Conservation (phyloP, 1,140 invertebrate species). For the Anastrepha ludens region DNA sequence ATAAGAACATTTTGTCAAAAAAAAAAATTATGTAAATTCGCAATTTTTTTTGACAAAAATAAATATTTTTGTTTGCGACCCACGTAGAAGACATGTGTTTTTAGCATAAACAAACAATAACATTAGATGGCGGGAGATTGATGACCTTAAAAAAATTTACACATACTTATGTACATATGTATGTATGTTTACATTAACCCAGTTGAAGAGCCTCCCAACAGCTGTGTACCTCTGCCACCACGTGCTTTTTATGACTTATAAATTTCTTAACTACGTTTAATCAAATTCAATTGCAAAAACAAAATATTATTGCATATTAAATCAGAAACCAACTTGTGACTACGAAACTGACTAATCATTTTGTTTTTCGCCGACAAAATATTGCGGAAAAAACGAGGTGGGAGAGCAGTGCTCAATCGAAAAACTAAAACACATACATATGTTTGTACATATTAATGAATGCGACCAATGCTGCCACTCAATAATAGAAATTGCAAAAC, state of each 20-base stretch:
- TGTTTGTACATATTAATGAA: background rate
- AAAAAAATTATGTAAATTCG: background rate
- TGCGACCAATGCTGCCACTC: background rate
- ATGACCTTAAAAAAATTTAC: background rate
- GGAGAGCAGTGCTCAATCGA: too few species aligned
- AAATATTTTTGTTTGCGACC: background rate
- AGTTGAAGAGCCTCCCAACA: background rate
- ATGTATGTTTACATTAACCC: background rate
- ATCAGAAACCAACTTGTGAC: too few species aligned
- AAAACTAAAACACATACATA: background rate
- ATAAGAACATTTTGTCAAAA: too few species aligned
- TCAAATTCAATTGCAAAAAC: slow-evolving; percentile 7
- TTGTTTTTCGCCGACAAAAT: too few species aligned
- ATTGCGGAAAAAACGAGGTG: too few species aligned
- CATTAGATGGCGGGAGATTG: background rate
- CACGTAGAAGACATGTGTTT: background rate
- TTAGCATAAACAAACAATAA: slow-evolving; percentile 1
- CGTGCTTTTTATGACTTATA: background rate
- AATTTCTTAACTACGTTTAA: background rate
- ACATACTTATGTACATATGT: background rate
- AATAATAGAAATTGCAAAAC: too few species aligned
- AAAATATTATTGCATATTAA: background rate
- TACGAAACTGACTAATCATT: too few species aligned
- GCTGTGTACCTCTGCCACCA: background rate
- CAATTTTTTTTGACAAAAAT: background rate